These are phyloP conservation scores for Acleris literana DNA, from an alignment of 2,888 invertebrate species.

Conservation along the genomic window DNA sequence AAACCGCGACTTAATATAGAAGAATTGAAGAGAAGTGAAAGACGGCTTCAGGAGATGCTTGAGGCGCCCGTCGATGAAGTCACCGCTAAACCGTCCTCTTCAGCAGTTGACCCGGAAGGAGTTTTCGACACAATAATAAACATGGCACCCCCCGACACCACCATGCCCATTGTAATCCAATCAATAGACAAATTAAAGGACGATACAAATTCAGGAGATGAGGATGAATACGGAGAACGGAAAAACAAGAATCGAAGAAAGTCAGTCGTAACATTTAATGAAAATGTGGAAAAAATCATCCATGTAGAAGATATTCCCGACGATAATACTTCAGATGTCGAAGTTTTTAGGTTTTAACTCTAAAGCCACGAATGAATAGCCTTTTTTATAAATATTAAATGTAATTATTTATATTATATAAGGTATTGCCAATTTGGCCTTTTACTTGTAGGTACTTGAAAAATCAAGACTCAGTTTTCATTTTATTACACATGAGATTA, in stretches of 20 bases:
- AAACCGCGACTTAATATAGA: slow-evolving; percentile 67
- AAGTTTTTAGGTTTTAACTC: slow-evolving; percentile 61
- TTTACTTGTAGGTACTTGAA: background rate
- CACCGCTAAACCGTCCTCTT: slow-evolving; percentile 44
- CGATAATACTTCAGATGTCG: slow-evolving; percentile 50
- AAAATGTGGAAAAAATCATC: slow-evolving; percentile 80
- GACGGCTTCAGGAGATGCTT: slow-evolving; percentile 69
- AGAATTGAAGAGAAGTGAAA: slow-evolving; percentile 69
- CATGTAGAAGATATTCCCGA: slow-evolving; percentile 72
- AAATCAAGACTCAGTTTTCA: slow-evolving; percentile 3
- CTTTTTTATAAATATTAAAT: background rate
- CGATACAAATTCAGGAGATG: slow-evolving; percentile 62
- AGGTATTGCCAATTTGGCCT: background rate
- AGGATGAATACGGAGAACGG: slow-evolving; percentile 73
- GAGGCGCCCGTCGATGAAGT: slow-evolving; percentile 57
- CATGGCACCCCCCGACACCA: slow-evolving; percentile 50
- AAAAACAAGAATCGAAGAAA: slow-evolving; percentile 61
- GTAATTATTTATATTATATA: background rate
- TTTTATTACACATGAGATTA: slow-evolving; percentile 7
- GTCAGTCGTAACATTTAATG: slow-evolving; percentile 82
- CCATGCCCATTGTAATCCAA: slow-evolving; percentile 67
- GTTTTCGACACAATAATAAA: slow-evolving; percentile 51
- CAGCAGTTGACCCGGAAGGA: slow-evolving; percentile 44
- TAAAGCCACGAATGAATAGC: background rate
- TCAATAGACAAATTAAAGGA: slow-evolving; percentile 74